These are phyloP conservation scores for Pseudomyrmex sp. DNA, from an alignment of 1,140 invertebrate genomes.

Conservation along the genomic window DNA sequence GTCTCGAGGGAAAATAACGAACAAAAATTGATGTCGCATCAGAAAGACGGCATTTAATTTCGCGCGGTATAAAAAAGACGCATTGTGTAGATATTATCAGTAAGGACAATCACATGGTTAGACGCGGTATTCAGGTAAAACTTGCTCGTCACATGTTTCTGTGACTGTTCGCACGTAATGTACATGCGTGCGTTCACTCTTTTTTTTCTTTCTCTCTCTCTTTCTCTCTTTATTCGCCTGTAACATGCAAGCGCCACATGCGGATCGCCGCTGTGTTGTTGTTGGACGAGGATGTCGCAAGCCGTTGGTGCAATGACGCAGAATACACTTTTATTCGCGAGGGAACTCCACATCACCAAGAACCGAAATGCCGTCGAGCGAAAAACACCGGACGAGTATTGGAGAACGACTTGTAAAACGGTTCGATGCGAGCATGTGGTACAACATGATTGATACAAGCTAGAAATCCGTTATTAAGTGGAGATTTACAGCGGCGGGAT, in stretches of 20 bases:
- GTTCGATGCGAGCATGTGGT: neutral
- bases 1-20: neutral
- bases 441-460: neutral
- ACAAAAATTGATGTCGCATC: slow-evolving; percentile 7
- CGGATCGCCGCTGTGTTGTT: neutral
- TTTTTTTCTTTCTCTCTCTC: slow-evolving; percentile 7
- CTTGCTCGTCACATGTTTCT: slow-evolving; percentile 52
- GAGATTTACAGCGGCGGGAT: neutral
- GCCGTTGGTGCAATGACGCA: slow-evolving; percentile 4
- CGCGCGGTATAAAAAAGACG: neutral
- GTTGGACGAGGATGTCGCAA: slow-evolving; percentile 29
- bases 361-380: neutral
- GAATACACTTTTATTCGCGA: neutral
- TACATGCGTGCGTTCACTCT: neutral
- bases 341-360: neutral
- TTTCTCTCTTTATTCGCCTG: neutral
- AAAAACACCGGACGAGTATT: neutral
- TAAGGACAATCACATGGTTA: slow-evolving; percentile 33
- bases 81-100: slow-evolving; percentile 37
- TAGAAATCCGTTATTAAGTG: slow-evolving; percentile 26
- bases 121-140: slow-evolving; percentile 50
- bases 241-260: slow-evolving; percentile 20
- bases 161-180: slow-evolving; percentile 28
- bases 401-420: neutral
- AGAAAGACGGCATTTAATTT: neutral